A percentile compares a stretch with the other conserved stretches of the same genome.
These are phyloP conservation scores for Melanitta fusca DNA, from an alignment of 2,797 vertebrate species.

Conservation along the genomic window DNA sequence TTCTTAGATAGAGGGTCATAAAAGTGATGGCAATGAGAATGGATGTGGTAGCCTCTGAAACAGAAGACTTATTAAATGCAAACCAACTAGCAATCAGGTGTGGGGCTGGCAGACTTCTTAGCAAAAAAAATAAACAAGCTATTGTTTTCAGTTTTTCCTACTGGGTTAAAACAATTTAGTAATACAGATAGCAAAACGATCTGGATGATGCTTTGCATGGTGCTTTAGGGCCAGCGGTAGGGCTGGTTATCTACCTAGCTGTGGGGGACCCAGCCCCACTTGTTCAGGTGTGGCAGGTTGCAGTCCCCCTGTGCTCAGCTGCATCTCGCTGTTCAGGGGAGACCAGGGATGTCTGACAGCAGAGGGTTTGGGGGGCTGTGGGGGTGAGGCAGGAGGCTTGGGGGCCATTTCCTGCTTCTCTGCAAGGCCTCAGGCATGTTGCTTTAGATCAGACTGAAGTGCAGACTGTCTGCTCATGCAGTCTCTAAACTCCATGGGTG, in stretches of 20 bases:
- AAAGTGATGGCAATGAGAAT: constrained; percentile 81
- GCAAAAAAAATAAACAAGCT: constrained; percentile 21
- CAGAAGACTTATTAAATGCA: not conserved
- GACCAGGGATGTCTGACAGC: not conserved
- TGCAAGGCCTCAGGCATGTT: not conserved
- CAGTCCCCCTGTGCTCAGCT: not conserved
- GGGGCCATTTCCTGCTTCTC: not conserved
- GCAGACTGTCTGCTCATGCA: not conserved
- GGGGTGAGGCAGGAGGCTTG: not conserved
- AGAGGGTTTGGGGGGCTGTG: not conserved
- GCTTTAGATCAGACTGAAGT: not conserved
- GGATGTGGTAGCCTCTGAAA: constrained; percentile 74
- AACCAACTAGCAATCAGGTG: not conserved
- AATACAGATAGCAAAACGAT: not conserved
- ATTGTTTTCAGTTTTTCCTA: not conserved
- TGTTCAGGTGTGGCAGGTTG: not conserved
- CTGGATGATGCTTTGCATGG: accelerated
- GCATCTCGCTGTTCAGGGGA: not conserved
- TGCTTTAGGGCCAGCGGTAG: not conserved
- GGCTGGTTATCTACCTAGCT: not conserved
- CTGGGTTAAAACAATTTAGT: not conserved
- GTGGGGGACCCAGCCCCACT: not conserved
- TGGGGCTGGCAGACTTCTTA: not conserved
- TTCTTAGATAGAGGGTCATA: constrained; percentile 69
- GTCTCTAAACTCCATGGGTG: not conserved